A percentile compares a stretch with the other conserved stretches of the same genome.
These are phyloP conservation scores for Drosophila takahashii DNA, from an alignment of 1,140 invertebrate species.

Conservation along the genomic window DNA sequence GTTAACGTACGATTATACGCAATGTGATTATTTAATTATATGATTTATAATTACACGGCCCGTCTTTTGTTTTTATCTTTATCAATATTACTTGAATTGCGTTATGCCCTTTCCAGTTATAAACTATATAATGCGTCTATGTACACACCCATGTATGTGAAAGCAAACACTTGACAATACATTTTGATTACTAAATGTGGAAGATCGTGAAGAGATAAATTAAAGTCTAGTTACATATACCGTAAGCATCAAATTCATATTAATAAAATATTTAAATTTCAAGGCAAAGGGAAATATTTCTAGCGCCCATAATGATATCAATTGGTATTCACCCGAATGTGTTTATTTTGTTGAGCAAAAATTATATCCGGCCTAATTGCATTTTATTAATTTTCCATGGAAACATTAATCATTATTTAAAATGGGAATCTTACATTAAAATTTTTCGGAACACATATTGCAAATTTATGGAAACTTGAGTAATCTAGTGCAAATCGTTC, in stretches of 20 bases:
- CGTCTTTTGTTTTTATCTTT: slow-evolving; percentile 29
- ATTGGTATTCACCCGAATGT: no score
- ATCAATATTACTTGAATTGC: slow-evolving; percentile 25
- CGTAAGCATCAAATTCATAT: slow-evolving; percentile 45
- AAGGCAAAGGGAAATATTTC: slow-evolving; percentile 1
- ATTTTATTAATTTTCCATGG: no score
- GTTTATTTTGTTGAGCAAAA: no score
- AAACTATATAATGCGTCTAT: slow-evolving; percentile 28
- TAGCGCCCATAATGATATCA: no score
- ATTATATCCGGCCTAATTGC: no score
- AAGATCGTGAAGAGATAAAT: slow-evolving; percentile 45
- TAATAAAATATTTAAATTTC: slow-evolving; percentile 61
- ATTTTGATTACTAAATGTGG: slow-evolving; percentile 75
- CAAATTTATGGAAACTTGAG: no score
- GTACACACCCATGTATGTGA: slow-evolving; percentile 47
- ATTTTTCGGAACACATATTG: no score
- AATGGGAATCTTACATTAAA: no score
- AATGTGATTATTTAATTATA: slow-evolving; percentile 81
- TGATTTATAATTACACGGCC: slow-evolving; percentile 58
- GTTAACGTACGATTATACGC: slow-evolving; percentile 45
- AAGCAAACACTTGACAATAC: slow-evolving; percentile 79
- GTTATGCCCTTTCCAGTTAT: slow-evolving; percentile 29
- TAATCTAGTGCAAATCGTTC: no score
- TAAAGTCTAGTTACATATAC: slow-evolving; percentile 38
- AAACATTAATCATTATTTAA: no score